Evolutionary conservation across 2,797 vertebrate species (phyloP).

Genomic region (Moxostoma hubbsi): DNA sequence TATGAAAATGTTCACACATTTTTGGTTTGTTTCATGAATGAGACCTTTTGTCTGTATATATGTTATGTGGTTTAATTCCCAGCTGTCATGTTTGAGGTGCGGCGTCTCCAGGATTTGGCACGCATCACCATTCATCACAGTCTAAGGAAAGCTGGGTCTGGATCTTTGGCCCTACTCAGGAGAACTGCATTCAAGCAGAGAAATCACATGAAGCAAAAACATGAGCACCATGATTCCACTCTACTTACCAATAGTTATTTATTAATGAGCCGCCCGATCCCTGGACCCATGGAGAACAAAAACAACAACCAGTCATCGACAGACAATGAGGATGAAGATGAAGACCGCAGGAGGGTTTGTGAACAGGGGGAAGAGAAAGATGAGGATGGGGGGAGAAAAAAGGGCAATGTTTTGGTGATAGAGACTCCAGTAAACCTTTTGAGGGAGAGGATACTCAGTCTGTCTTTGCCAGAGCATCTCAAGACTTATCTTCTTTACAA

Average conservation of each 20-base stretch:
- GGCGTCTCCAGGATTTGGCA: constrained; percentile 86
- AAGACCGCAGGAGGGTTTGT: constrained; percentile 61
- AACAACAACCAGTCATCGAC: constrained; percentile 69
- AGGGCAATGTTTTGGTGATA: constrained; percentile 70
- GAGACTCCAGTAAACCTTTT: constrained; percentile 82
- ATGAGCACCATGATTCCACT: constrained; percentile 79
- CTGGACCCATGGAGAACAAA: constrained; percentile 82
- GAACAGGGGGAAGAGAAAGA: constrained; percentile 64
- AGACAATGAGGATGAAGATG: constrained; percentile 65
- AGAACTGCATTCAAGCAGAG: constrained; percentile 61
- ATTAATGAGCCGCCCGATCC: constrained; percentile 82
- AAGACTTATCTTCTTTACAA: constrained; percentile 90
- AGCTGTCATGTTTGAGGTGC: constrained; percentile 81
- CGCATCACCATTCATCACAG: constrained; percentile 84
- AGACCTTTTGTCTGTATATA: no score
- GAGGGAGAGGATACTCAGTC: constrained; percentile 82
- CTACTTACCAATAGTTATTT: constrained; percentile 86
- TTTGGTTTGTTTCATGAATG: no score
- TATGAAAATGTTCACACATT: no score
- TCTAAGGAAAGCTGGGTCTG: constrained; percentile 74
- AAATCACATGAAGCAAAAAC: constrained; percentile 74
- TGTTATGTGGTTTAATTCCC: constrained; percentile 10
- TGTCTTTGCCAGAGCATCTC: constrained; percentile 86
- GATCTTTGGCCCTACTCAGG: constrained; percentile 58
- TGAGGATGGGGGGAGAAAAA: constrained; percentile 52